A percentile compares a stretch with the other conserved stretches of the same genome.
Conservation (phyloP, 2,113 vertebrate genomes). For the Halichoerus grypus region DNA sequence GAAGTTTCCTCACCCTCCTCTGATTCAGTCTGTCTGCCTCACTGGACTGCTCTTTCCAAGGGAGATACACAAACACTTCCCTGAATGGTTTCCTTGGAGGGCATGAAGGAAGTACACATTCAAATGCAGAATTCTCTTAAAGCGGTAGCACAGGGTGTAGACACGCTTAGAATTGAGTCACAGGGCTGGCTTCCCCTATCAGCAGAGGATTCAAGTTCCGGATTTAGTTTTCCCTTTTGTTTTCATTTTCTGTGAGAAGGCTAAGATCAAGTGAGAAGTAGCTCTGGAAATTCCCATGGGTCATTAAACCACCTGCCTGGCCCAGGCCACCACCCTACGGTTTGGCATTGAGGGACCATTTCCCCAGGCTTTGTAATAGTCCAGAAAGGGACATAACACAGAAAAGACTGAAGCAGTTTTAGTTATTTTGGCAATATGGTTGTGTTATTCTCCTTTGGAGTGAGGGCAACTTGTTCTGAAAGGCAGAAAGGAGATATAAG, state of each 20-base stretch:
- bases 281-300: constrained; percentile 42
- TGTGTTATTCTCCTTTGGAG: background rate
- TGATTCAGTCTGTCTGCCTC: constrained; percentile 62
- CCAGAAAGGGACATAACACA: background rate
- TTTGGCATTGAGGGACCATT: background rate
- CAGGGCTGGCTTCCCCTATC: background rate
- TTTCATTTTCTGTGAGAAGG: background rate
- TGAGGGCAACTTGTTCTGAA: background rate
- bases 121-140: background rate
- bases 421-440: background rate
- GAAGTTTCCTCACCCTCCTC: constrained; percentile 18
- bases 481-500: background rate
- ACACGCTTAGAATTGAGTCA: background rate
- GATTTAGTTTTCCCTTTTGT: constrained; percentile 16
- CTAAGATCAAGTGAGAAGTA: background rate
- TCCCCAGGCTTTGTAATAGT: background rate
- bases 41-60: constrained; percentile 35
- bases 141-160: background rate
- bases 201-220: background rate
- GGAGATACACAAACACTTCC: constrained; percentile 11
- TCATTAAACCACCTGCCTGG: background rate
- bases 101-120: background rate
- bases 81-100: constrained; percentile 19
- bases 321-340: background rate
- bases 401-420: background rate